phyloP scores from a whole-genome alignment of 2,888 invertebrate species.

The Chloroclystis v-ata region DNA sequence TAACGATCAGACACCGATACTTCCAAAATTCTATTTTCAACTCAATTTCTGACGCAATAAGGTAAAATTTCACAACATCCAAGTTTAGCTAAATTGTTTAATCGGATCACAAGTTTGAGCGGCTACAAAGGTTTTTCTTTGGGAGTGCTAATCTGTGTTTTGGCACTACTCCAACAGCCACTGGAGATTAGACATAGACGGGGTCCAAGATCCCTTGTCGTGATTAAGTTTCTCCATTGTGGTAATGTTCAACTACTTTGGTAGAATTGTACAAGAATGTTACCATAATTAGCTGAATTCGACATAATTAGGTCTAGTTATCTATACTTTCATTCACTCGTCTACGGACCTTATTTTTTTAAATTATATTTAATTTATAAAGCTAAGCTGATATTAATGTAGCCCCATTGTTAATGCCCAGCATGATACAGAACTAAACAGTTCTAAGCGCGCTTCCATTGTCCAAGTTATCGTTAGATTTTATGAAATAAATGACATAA shows the following conservation, averaged over 20 bases:
- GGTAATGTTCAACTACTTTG: slow-evolving; percentile 14
- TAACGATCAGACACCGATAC: no score
- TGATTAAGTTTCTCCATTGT: slow-evolving; percentile 36
- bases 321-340: no score
- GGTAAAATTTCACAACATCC: not conserved
- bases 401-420: no score
- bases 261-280: not conserved
- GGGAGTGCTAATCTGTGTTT: slow-evolving; percentile 57
- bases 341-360: no score
- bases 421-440: no score
- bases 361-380: no score
- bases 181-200: slow-evolving; percentile 50
- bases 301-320: no score
- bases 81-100: slow-evolving; percentile 22
- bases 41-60: not conserved
- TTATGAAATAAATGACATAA: no score
- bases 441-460: no score
- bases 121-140: slow-evolving; percentile 49
- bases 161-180: slow-evolving; percentile 55
- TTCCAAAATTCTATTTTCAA: not conserved
- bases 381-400: no score
- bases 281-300: not conserved
- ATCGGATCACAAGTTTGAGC: slow-evolving; percentile 34
- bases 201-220: slow-evolving; percentile 33
- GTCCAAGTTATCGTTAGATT: no score